phyloP scores from a whole-genome alignment of 1,140 invertebrate species.

The Procambarus clarkii region DNA sequence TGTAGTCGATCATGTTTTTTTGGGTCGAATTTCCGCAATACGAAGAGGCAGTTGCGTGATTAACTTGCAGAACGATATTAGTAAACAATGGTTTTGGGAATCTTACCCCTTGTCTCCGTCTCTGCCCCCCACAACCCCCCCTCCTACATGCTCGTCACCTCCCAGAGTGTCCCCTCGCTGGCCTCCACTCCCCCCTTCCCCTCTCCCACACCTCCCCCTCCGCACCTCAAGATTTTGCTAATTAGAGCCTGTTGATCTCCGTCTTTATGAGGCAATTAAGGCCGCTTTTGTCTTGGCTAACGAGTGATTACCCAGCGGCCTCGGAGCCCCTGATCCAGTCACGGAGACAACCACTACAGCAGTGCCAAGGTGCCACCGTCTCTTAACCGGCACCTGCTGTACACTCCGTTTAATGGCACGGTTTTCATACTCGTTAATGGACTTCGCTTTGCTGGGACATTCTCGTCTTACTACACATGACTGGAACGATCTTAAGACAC shows the following conservation, averaged over 20 bases:
- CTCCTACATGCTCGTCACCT: too few relatives aligned
- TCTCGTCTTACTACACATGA: too few relatives aligned
- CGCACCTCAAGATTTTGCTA: conserved; percentile 19
- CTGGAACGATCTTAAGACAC: too few relatives aligned
- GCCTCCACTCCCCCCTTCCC: neutral
- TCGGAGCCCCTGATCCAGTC: neutral
- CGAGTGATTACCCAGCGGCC: conserved; percentile 44
- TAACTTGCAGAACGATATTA: too few relatives aligned
- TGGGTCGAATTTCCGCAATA: too few relatives aligned
- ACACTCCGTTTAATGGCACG: neutral
- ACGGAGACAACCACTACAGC: conserved; percentile 11
- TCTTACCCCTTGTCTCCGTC: too few relatives aligned
- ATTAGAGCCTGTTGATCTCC: conserved; percentile 39
- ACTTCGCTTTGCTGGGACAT: too few relatives aligned
- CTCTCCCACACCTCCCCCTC: too few relatives aligned
- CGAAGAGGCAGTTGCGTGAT: too few relatives aligned
- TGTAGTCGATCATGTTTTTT: too few relatives aligned
- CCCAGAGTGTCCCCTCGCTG: too few relatives aligned
- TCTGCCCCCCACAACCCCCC: neutral
- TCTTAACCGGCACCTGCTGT: neutral
- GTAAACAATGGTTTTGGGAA: too few relatives aligned
- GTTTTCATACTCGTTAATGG: neutral
- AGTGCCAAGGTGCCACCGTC: neutral
- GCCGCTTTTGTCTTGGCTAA: conserved; percentile 39
- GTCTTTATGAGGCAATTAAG: conserved; percentile 47